Base-by-base conservation (phyloP, 2,888 invertebrate genomes). In the Harpalus rufipes region DNA sequence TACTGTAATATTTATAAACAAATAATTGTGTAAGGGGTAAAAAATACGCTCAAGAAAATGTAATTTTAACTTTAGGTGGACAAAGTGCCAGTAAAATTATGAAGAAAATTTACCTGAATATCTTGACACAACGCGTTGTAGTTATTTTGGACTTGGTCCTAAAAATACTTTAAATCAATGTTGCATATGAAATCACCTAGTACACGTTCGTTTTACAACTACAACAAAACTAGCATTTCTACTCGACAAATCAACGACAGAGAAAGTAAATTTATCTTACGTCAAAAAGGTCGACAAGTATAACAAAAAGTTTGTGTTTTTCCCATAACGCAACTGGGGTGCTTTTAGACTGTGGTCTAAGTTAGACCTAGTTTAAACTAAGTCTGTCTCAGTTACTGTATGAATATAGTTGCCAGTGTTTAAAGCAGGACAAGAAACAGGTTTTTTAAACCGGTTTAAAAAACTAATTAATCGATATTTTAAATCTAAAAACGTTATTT, bases 231-330 rank as follows among this genome's bases (percentile, higher is more conserved):
- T 39, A 68, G 21, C 16, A 68, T 68, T 68, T 68, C 68, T 68
- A 68, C 25, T 68, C 5, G 32, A 63, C 21, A 10, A 32, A 32
- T 3, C 2, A 12, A 7, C 68, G 39, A 32, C 68, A 68, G 68
- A 68, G 68, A 68, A 68, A 68, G 68, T 68, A 32, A 39, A 21
- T 39, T 68, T 68, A 68, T 68, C 68, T 68, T 39, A 25, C 21
- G n/a, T 68, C 32, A 68, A 68, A 68, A 68, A 68, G 68, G 68
- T 68, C 68, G 68, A 14, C 68, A 39, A 68, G 7, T 68, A 14
- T n/a, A 68, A 68, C 68, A 68, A 68, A 68, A 68, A 68, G 32
- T 14, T 7, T 12, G 0, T 39, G 25, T 10, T 65, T 58, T 61
- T 61, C 61, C 18, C 21, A 3, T 16, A 10, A 21, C 10, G n/a